Conservation (phyloP, 2,797 vertebrate genomes). For the Enteromius radiatus region DNA sequence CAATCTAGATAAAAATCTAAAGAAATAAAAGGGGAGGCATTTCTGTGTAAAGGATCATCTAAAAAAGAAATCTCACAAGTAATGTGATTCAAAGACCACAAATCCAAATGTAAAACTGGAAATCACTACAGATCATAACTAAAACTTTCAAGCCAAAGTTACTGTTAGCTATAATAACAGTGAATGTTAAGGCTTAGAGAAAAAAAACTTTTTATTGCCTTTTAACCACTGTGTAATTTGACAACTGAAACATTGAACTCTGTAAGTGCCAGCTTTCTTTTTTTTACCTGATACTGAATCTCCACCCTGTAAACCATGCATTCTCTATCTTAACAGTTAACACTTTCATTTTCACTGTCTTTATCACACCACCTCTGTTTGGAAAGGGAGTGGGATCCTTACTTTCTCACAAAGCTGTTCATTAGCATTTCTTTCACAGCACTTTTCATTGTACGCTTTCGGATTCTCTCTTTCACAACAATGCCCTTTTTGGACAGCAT, state of each 20-base stretch:
- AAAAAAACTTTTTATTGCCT: not conserved
- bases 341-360: conserved; percentile 39
- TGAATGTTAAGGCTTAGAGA: not conserved
- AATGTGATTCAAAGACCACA: not conserved
- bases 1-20: not conserved
- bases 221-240: not conserved
- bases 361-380: not conserved
- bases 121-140: not conserved
- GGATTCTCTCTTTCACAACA: conserved; percentile 17
- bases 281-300: not conserved
- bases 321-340: not conserved
- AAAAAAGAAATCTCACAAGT: not conserved
- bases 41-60: not conserved
- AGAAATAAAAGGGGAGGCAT: not conserved
- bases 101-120: not conserved
- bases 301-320: conserved; percentile 1
- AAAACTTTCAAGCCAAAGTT: not conserved
- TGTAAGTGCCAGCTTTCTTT: not conserved
- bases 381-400: not conserved
- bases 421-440: conserved; percentile 23
- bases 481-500: not conserved
- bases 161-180: not conserved
- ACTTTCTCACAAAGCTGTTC: not conserved
- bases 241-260: not conserved
- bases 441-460: not conserved